Conservation (phyloP, 2,888 invertebrate genomes). For the Craniophora ligustri region DNA sequence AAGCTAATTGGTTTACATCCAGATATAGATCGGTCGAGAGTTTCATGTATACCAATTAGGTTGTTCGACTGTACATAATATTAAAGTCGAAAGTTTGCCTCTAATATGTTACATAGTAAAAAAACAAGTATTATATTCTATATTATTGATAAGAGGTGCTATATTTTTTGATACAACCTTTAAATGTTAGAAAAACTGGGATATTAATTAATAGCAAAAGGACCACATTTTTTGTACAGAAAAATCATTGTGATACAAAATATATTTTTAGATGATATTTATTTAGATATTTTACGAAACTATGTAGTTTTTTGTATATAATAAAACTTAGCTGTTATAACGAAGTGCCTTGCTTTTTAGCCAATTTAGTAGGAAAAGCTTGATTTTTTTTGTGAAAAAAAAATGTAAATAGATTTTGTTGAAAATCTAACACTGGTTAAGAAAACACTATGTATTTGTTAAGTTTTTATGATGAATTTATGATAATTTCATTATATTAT, state of each 20-base stretch:
- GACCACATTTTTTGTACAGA: slow-evolving; percentile 76
- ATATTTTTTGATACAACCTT: slow-evolving; percentile 55
- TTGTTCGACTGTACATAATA: too few relatives aligned
- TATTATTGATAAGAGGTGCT: slow-evolving; percentile 64
- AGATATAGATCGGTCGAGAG: too few relatives aligned
- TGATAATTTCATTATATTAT: slow-evolving; percentile 55
- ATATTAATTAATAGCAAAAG: slow-evolving; percentile 60
- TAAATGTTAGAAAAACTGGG: slow-evolving; percentile 54
- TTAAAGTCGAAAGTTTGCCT: not conserved
- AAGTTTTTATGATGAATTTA: slow-evolving; percentile 77
- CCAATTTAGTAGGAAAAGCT: slow-evolving; percentile 57
- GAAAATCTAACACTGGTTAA: slow-evolving; percentile 76
- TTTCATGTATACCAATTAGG: too few relatives aligned
- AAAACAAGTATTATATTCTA: slow-evolving; percentile 61
- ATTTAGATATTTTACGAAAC: slow-evolving; percentile 62
- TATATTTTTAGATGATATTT: slow-evolving; percentile 83
- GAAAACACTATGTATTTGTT: slow-evolving; percentile 70
- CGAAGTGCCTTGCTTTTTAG: slow-evolving; percentile 74
- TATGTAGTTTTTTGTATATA: slow-evolving; percentile 66
- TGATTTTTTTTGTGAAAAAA: slow-evolving; percentile 50
- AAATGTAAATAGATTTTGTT: slow-evolving; percentile 60
- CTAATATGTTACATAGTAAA: slow-evolving; percentile 19
- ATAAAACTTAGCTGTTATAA: slow-evolving; percentile 52
- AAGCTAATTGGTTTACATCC: too few relatives aligned
- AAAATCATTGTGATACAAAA: slow-evolving; percentile 75